Base-by-base conservation (phyloP, 1,140 invertebrate genomes). In the Cydia strobilella region DNA sequence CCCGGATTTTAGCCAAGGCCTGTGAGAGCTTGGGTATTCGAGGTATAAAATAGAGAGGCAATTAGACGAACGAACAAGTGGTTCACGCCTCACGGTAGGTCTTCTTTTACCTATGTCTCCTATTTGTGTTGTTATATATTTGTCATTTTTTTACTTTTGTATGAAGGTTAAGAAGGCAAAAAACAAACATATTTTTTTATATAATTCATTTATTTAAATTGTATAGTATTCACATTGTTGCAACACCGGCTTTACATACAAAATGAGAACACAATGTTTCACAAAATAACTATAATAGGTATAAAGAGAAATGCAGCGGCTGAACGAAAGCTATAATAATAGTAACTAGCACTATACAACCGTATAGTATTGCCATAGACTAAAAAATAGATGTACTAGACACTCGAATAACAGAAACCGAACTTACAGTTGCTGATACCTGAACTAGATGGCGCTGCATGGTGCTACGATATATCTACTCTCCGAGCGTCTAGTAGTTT, bases 191-290 rank as follows among this genome's bases (percentile, higher is more conserved):
- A 23, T 62, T 81, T 90, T 92, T 92, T 92, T 92, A 91, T 92
- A 92, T 92, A 92, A 92, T 91, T 92, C 90, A 92, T 92, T 92
- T 92, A 92, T 92, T 92, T 91, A 89, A 92, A 91, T 91, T 90
- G 88, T 91, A 91, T 91, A 91, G 89, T 92, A 91, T 92, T 91
- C 90, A 92, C 90, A 92, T 91, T 88, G 84, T 90, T 81, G 87
- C 89, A 92, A 92, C 89, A 87, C 83, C 82, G 90, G 89, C 90
- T 81, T 85, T 85, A 91, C 85, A 90, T 91, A 91, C 83, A 92
- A 91, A 90, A 92, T 90, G 89, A 91, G 90, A 92, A 92, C 90
- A 91, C 89, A 91, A 88, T 81, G 80, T 83, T 90, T 88, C 84
- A 89, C 86, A 89, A 91, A 88, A 84, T 85, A 86, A 88, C 87